These are phyloP conservation scores for Actenoides lindsayi DNA, from an alignment of 2,113 vertebrate genomes.

Conservation along the genomic window DNA sequence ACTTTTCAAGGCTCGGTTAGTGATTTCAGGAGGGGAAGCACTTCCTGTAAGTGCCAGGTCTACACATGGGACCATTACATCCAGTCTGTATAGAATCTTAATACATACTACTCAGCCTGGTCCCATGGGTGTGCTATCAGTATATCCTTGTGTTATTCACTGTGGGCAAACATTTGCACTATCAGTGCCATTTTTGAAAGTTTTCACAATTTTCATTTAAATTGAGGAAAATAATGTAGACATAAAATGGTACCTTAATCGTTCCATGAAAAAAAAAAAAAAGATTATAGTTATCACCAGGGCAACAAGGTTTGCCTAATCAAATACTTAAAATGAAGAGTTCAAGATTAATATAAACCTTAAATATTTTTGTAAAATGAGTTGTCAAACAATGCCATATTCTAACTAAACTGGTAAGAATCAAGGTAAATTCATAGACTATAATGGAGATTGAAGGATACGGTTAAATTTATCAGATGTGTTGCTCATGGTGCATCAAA, in stretches of 20 bases:
- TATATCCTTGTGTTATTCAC: background rate
- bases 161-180: background rate
- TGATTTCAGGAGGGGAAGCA: background rate
- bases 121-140: background rate
- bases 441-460: background rate
- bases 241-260: background rate
- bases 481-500: background rate
- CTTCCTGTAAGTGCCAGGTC: background rate
- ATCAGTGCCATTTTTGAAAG: background rate
- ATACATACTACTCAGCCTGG: background rate
- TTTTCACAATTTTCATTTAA: background rate
- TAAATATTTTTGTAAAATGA: background rate
- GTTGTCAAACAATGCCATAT: background rate
- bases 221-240: background rate
- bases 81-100: background rate
- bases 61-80: background rate
- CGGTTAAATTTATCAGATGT: constrained; percentile 1
- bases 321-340: background rate
- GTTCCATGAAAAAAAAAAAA: background rate
- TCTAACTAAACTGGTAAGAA: constrained; percentile 5
- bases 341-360: background rate
- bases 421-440: background rate
- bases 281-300: background rate
- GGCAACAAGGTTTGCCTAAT: background rate
- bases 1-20: background rate